Evolutionary conservation across 2,888 invertebrate genomes (phyloP), one percentile per base, ranked within the genome.

Genomic region (Oeneis ivallda): DNA sequence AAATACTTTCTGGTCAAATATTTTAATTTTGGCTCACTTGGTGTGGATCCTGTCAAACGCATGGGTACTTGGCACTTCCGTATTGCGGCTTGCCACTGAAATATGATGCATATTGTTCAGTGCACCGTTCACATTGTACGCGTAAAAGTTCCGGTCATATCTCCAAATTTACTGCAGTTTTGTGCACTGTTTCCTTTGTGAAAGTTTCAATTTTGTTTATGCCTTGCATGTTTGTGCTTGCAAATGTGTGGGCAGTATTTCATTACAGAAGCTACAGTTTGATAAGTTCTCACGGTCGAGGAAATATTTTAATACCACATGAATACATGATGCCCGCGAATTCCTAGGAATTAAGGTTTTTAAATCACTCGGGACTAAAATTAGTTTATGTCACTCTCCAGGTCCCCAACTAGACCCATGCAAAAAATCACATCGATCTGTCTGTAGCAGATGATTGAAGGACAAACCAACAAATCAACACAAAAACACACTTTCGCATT

Each of bases 61-160:
- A 37, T 53, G 56, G 53, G 34, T 26, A 60, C 58, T 47, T 49
- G 41, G 19, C 43, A 45, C 39, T 19, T 11, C 17, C 17, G 37
- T 37, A 62, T 63, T 69, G 69, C 66, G 64, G 57, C 17, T 52
- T 45, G 26, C 49, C 54, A 45, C 60, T 63, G 34, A 66, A 71
- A 69, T 67, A 69, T 60, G 62, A 52, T 41, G 56, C 62, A 66
- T 63, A 69, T 67, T 67, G 71, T 69, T 67, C 61, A 62, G 59
- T 26, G 58, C 43, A 64, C 56, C 57, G 63, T 67, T 47, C 52
- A 62, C 59, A 60, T 52, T 49, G 19, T 41, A 32, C 37, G 57
- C 49, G 57, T 34, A 64, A 67, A 69, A 67, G 64, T 66, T 58
- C 58, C 59, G 66, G 68, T 64, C 68, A 61, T 65, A 62, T 69